Evolutionary conservation across 1,140 invertebrate genomes (phyloP).

Genomic region (Prorops nasuta): DNA sequence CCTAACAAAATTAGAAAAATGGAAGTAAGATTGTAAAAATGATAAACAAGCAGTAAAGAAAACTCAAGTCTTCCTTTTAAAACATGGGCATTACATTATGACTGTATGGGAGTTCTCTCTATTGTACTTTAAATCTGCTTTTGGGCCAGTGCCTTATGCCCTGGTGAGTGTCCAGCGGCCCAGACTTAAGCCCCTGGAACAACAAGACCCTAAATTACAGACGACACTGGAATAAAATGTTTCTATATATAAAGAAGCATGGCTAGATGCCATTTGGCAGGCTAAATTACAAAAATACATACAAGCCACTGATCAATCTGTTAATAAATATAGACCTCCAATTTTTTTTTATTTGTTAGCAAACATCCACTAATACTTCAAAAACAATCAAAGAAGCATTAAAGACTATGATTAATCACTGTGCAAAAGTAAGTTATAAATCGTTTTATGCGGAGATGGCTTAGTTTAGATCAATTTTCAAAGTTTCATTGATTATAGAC

Average conservation of each 20-base stretch:
- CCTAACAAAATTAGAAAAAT: no score
- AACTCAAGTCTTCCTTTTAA: no score
- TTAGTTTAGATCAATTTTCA: constrained; percentile 1
- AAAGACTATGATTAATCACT: constrained; percentile 67
- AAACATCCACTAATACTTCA: constrained; percentile 74
- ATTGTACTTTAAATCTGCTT: no score
- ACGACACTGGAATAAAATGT: constrained; percentile 70
- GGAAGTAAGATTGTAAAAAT: no score
- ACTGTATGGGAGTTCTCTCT: no score
- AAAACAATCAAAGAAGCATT: constrained; percentile 68
- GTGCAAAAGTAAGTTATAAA: constrained; percentile 66
- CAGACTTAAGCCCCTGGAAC: no score
- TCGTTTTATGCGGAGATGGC: neutral
- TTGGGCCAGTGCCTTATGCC: no score
- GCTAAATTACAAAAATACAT: constrained; percentile 63
- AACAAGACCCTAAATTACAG: no score
- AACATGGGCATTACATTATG: no score
- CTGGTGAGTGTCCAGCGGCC: no score
- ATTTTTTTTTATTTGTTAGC: constrained; percentile 77
- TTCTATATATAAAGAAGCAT: constrained; percentile 74
- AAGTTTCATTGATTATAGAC: constrained; percentile 26
- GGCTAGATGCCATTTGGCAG: constrained; percentile 80
- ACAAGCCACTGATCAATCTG: constrained; percentile 63
- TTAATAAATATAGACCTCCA: constrained; percentile 70
- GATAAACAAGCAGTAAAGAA: no score